These are phyloP conservation scores for Ceratitis capitata DNA, from an alignment of 1,140 invertebrate species.

Conservation along the genomic window DNA sequence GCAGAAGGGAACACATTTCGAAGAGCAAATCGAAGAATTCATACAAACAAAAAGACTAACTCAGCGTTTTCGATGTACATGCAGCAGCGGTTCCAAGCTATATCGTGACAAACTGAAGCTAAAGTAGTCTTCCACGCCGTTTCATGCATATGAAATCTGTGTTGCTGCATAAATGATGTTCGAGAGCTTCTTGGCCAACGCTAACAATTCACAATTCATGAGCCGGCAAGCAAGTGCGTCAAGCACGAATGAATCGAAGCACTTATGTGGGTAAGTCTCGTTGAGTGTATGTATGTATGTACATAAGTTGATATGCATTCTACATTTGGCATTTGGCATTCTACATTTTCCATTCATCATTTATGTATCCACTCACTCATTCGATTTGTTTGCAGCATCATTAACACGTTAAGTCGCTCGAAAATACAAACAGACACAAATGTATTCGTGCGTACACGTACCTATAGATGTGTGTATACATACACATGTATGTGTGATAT, in stretches of 20 bases:
- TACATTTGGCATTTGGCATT: not conserved
- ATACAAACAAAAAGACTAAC: not conserved
- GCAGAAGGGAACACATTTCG: not conserved
- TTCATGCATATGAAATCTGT: not conserved
- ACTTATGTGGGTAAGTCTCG: not conserved
- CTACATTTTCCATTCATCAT: conserved; percentile 7
- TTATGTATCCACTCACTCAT: not conserved
- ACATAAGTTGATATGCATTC: too few relatives aligned
- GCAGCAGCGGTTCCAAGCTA: not conserved
- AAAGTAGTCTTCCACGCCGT: not conserved
- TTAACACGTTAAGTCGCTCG: conserved; percentile 19
- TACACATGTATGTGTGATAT: too few relatives aligned
- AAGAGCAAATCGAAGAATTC: not conserved
- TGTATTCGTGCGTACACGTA: not conserved
- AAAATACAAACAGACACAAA: not conserved
- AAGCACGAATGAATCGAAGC: not conserved
- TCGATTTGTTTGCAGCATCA: conserved; percentile 32
- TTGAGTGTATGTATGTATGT: not conserved
- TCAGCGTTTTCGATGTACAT: not conserved
- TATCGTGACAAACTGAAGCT: not conserved
- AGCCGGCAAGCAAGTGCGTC: not conserved
- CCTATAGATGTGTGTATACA: not conserved
- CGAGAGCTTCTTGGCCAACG: not conserved
- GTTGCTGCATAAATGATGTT: not conserved
- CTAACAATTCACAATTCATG: not conserved